These are phyloP conservation scores for Pempheris klunzingeri DNA, from an alignment of 2,797 vertebrate species.

Conservation along the genomic window DNA sequence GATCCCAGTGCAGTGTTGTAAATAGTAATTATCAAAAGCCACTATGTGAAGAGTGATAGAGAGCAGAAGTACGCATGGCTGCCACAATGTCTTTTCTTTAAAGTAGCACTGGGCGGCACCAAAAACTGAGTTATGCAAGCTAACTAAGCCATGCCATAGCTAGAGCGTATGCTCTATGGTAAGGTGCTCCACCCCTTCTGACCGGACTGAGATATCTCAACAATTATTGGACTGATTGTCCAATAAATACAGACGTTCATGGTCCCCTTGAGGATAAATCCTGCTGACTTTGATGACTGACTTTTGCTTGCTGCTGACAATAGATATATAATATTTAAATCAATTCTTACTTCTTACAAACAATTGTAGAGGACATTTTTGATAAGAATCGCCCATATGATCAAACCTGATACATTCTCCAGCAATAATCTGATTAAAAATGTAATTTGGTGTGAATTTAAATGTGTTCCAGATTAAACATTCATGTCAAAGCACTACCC, in stretches of 20 bases:
- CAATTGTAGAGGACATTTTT: not conserved
- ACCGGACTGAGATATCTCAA: not conserved
- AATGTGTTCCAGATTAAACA: not conserved
- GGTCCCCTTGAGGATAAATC: not conserved
- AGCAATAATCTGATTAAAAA: not conserved
- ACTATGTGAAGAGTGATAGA: not conserved
- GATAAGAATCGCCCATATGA: not conserved
- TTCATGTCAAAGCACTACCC: not conserved
- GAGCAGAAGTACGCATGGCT: not conserved
- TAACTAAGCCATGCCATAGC: not conserved
- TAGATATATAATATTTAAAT: too few species aligned
- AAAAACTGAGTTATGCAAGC: not conserved
- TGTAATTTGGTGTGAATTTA: not conserved
- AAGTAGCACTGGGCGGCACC: not conserved
- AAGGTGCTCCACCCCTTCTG: not conserved
- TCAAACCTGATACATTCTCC: not conserved
- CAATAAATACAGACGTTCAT: not conserved
- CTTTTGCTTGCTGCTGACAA: not conserved
- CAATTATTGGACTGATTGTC: not conserved
- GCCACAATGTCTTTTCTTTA: not conserved
- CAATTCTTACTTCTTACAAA: not conserved
- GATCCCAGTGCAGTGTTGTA: not conserved
- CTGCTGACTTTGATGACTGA: too few species aligned
- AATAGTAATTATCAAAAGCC: conserved; percentile 20
- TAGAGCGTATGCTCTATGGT: not conserved